Evolutionary conservation across 2,797 vertebrate genomes (phyloP), one percentile per base, ranked within the genome.

Genomic region (Pangasius djambal): DNA sequence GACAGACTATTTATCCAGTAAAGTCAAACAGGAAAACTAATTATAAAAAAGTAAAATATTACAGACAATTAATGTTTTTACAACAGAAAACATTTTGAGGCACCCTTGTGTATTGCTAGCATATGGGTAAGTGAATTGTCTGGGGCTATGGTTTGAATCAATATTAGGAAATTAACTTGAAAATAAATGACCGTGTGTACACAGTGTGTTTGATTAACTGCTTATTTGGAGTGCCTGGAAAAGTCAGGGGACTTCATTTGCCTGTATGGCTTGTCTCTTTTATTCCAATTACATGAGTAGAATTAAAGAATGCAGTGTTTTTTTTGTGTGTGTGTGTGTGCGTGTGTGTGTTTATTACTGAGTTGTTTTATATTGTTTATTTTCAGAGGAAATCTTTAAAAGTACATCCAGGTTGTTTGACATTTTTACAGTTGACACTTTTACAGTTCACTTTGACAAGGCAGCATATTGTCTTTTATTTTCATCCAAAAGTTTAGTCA

Each of bases 181-280:
- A 70, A 70, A 70, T 65, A 83, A 83, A 83, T 83, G 59, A 83
- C 34, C 44, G 59, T 83, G 59, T 61, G 31, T 83, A n/a, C 8
- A 82, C 50, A 59, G 52, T 59, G 25, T 12, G 65, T 70, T 88
- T 88, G 50, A 83, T 83, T 31, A 83, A 74, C 40, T 65, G 40
- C 70, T 63, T 59, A 74, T 88, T 83, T 65, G n/a, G 20, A 74
- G 28, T 3, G 31, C 31, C 34, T 70, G 87, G 25, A 70, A 82
- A 87, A 87, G 61, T 69, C 86, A 79, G 16, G 79, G 79, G 25
- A 82, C 65, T 69, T 87, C 57, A 78, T 63, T 86, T 77, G 37
- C 12, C 7, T 28, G 18, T 81, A 83, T 10, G 63, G n/a, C 72
- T 55, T 69, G 48, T 55, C 63, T 44, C 25, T 83, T 44, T 63